These are phyloP conservation scores for Catharus ustulatus DNA, from an alignment of 2,797 vertebrate species.

Conservation along the genomic window DNA sequence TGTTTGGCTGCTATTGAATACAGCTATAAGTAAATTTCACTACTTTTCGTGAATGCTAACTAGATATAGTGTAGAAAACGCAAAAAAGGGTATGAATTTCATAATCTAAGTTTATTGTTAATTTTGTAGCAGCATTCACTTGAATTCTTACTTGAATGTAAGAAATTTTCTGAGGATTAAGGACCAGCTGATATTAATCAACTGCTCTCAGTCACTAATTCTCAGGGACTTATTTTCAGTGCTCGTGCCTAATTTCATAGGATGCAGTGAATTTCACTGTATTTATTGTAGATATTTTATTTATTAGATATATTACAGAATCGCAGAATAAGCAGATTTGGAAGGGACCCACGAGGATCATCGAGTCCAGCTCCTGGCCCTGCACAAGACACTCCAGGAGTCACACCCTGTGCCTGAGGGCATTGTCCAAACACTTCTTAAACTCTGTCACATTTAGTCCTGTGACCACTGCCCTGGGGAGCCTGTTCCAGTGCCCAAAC, in stretches of 20 bases:
- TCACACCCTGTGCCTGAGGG: background rate
- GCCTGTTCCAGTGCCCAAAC: background rate
- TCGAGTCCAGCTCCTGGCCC: accelerated
- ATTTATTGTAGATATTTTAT: background rate
- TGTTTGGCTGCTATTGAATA: background rate
- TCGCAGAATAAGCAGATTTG: background rate
- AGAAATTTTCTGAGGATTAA: background rate
- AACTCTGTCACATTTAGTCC: background rate
- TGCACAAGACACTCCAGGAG: too few species aligned
- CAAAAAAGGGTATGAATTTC: background rate
- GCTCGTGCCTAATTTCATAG: background rate
- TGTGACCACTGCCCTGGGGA: background rate
- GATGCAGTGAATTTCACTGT: background rate
- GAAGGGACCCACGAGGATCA: background rate
- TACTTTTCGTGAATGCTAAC: background rate
- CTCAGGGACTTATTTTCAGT: background rate
- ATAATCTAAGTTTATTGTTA: background rate
- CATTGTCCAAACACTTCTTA: accelerated
- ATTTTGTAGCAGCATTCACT: background rate
- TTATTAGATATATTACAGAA: background rate
- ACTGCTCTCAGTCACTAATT: background rate
- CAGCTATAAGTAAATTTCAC: background rate
- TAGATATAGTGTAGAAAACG: background rate
- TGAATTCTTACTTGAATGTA: background rate
- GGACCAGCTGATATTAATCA: background rate